Evolutionary conservation across 1,140 invertebrate species (phyloP).

Genomic region (Lepidotrigona ventralis): DNA sequence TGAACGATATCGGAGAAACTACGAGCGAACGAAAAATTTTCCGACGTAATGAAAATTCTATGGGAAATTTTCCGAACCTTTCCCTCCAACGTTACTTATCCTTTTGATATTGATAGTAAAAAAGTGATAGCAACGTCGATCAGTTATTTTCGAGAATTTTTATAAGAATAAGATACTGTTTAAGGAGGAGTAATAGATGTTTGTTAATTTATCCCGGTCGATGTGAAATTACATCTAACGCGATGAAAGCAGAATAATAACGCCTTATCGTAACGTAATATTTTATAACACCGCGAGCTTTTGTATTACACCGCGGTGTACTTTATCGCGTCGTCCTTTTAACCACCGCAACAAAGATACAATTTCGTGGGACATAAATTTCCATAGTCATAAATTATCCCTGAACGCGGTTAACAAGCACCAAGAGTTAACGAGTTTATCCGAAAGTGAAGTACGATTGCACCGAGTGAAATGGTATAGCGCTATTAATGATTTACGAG

Average conservation of each 20-base stretch:
- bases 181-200: not conserved
- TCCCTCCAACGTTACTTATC: not conserved
- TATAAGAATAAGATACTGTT: too few species aligned
- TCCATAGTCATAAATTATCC: conserved; percentile 10
- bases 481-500: not conserved
- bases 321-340: not conserved
- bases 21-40: not conserved
- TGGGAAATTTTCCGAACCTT: not conserved
- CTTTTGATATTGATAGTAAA: not conserved
- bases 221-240: not conserved
- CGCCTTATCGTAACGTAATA: conserved; percentile 11
- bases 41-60: not conserved
- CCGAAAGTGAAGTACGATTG: not conserved
- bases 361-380: conserved; percentile 8
- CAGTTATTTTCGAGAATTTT: not conserved
- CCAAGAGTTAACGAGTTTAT: conserved; percentile 8
- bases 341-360: conserved; percentile 11
- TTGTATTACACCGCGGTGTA: not conserved
- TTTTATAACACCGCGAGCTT: conserved; percentile 6
- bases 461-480: not conserved
- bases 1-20: not conserved
- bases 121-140: too few species aligned
- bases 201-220: conserved; percentile 23
- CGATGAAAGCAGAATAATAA: conserved; percentile 14
- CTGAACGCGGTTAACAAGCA: conserved; percentile 1